Base-by-base conservation (phyloP, 2,888 invertebrate species). In the Lissonota sp. region DNA sequence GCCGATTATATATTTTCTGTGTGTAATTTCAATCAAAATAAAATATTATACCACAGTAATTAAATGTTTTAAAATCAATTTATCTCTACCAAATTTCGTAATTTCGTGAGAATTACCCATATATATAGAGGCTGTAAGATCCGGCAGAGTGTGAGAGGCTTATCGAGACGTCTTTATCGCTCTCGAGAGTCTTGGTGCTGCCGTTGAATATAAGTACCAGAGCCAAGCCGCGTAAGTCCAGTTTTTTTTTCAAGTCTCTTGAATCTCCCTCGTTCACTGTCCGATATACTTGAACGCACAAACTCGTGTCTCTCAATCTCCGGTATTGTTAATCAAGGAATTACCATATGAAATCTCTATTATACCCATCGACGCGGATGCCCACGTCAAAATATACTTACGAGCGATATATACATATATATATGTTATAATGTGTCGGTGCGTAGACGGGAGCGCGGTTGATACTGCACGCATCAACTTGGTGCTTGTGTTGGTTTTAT, bases 301-400 rank as follows among this genome's bases (percentile, higher is more conserved):
- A 26, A 70, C 26, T 26, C 55, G 51, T 40, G 60, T 66, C 49
- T 62, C 51, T 73, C 40, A 49, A 74, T 64, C 83, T 80, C 85
- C 76, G 84, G 87, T 87, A 88, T 89, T 89, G 90, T 91, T 90
- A 90, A 91, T 91, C 89, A 89, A 86, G 86, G 88, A 90, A 91
- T 91, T 91, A 91, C 86, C 91, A 91, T 90, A 88, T 88, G 88
- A 88, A 89, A 89, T 88, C 87, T 86, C 88, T 89, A 90, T 88
- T 89, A 88, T 88, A 78, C 73, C 63, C 79, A 79, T 72, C 64
- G 67, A 72, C 53, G 63, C 57, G 42, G 62, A 51, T 62, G 62
- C 62, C 55, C 71, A 66, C 58, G 62, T 72, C 60, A 71, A 51
- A 71, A 64, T 66, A 51, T 39, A 49, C 57, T 8, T 49, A 10